phyloP scores from a whole-genome alignment of 2,113 vertebrate species.

The Oncorhynchus kisutch region DNA sequence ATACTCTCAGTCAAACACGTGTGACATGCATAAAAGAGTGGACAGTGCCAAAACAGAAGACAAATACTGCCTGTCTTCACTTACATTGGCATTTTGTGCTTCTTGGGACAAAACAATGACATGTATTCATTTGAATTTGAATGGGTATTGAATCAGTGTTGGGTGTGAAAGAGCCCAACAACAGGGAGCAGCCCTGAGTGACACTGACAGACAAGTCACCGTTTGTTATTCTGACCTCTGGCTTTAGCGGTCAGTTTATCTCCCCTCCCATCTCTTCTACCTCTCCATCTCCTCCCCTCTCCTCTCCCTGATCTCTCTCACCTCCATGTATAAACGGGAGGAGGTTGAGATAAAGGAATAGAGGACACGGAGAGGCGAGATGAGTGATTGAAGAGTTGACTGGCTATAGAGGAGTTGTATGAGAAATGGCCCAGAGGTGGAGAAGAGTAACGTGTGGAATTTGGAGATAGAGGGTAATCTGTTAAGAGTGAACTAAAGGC shows the following conservation, averaged over 20 bases:
- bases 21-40: too few relatives aligned
- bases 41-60: too few relatives aligned
- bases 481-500: neutral
- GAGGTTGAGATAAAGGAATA: too few relatives aligned
- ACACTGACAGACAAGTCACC: neutral
- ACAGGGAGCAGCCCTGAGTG: constrained; percentile 1
- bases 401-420: neutral
- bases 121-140: constrained; percentile 42
- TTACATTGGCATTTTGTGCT: neutral
- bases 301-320: too few relatives aligned
- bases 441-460: neutral
- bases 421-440: neutral
- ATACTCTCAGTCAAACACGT: neutral
- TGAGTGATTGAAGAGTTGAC: neutral
- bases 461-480: neutral
- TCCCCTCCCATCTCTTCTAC: too few relatives aligned
- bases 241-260: too few relatives aligned
- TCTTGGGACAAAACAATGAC: constrained; percentile 23
- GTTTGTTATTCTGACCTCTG: neutral
- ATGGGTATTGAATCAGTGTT: constrained; percentile 19
- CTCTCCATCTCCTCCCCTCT: too few relatives aligned
- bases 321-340: too few relatives aligned
- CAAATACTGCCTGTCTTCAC: too few relatives aligned
- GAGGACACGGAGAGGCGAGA: neutral
- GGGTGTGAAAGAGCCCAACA: neutral